phyloP scores from a whole-genome alignment of 2,113 vertebrate genomes.

The Osmerus eperlanus region DNA sequence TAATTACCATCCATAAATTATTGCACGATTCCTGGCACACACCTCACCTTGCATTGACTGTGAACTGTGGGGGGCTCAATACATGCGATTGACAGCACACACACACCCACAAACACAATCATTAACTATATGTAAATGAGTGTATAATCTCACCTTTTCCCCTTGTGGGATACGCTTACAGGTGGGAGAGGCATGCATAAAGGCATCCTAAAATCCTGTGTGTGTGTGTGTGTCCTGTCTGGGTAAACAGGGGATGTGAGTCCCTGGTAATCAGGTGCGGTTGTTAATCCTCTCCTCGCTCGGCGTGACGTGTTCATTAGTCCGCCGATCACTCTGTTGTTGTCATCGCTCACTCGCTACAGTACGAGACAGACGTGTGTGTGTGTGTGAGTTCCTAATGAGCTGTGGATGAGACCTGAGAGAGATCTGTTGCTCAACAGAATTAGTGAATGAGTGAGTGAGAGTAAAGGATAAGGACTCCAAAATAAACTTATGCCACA shows the following conservation, averaged over 20 bases:
- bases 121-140: constrained; percentile 1
- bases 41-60: neutral
- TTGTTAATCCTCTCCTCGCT: constrained; percentile 58
- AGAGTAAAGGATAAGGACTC: neutral
- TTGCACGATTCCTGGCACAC: constrained; percentile 16
- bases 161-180: neutral
- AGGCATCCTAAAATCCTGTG: neutral
- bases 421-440: constrained; percentile 17
- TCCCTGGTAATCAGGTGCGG: constrained; percentile 21
- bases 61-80: constrained; percentile 9
- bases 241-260: neutral
- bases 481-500: constrained; percentile 11
- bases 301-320: constrained; percentile 67
- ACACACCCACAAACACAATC: constrained; percentile 1
- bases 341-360: constrained; percentile 46
- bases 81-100: constrained; percentile 4
- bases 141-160: neutral
- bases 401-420: constrained; percentile 2
- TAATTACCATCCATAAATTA: constrained; percentile 46
- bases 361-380: neutral
- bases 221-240: constrained; percentile 8
- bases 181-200: neutral
- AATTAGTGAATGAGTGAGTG: neutral
- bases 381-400: constrained; percentile 25
- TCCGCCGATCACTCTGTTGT: constrained; percentile 48